Evolutionary conservation across 2,888 invertebrate species (phyloP), one percentile per base, ranked within the genome.

Genomic region (Apantesis nais): DNA sequence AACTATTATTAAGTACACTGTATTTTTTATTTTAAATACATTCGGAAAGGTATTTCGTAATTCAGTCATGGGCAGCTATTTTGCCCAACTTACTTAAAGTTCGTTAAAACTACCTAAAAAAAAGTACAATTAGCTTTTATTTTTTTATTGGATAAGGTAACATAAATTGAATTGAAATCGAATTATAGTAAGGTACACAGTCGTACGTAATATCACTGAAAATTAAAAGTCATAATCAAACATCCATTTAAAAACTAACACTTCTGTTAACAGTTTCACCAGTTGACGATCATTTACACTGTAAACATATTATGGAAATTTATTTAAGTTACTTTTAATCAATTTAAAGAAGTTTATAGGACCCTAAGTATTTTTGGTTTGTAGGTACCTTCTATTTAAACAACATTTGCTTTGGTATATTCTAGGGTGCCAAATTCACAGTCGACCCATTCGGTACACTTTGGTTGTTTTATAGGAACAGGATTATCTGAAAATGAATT

Each of bases 361-460:
- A 8, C 0, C 12, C 25, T n/a, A 0, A 44, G 19, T 1, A 3
- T 5, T 19, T 19, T 19, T 16, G 16, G 41, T 41, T 16, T 4
- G 41, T 39, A 25, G 22, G 19, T 64, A 64, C 64, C 48, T 48
- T 48, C 22, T 22, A 48, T 11, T 52, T n/a, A 39, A 66, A 11
- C 67, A 69, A 22, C n/a, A 73, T 62, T 41, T 58, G 65, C 66
- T 80, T 76, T 29, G 60, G 31, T 48, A 70, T 58, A 41, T 60
- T 64, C 55, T 25, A 62, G 34, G 44, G 19, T 25, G 62, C 31
- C 19, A 29, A 25, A 48, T 16, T 25, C n/a, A 41, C 14, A 16
- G 62, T 25, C 41, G 41, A 25, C 16, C 14, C 41, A 29, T 41
- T 63, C 25, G 5, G 34, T n/a, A 29, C 16, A 58, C 7, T 29